Conservation (phyloP, 1,140 invertebrate species). For the Euura lappo region DNA sequence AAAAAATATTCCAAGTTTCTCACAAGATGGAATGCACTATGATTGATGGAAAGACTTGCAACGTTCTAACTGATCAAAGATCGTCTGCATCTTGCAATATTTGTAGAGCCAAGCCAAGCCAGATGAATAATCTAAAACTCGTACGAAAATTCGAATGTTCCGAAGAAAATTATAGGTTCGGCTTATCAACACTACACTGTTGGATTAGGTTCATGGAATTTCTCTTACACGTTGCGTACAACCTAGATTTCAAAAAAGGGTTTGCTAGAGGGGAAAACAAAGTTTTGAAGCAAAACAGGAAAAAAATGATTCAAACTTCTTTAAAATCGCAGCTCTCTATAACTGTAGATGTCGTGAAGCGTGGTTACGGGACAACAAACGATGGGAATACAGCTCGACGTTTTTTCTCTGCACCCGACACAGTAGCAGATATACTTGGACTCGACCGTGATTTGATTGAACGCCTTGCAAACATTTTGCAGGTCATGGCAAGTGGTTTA, state of each 20-base stretch:
- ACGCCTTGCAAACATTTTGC: not conserved
- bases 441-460: slow-evolving; percentile 13
- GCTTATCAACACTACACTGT: slow-evolving; percentile 44
- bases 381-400: not conserved
- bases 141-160: slow-evolving; percentile 21
- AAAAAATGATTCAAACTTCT: no score
- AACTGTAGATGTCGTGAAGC: no score
- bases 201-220: slow-evolving; percentile 42
- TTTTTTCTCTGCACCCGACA: slow-evolving; percentile 16
- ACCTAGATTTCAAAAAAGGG: slow-evolving; percentile 33
- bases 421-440: slow-evolving; percentile 15
- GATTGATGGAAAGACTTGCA: slow-evolving; percentile 56
- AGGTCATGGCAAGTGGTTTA: slow-evolving; percentile 18
- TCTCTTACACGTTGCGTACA: slow-evolving; percentile 39
- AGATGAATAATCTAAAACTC: slow-evolving; percentile 41
- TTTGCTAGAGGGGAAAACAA: slow-evolving; percentile 23
- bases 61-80: slow-evolving; percentile 42
- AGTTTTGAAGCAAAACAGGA: slow-evolving; percentile 18
- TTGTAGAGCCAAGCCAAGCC: slow-evolving; percentile 41
- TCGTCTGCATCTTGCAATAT: slow-evolving; percentile 48
- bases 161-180: slow-evolving; percentile 35
- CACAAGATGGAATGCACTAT: slow-evolving; percentile 43
- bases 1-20: slow-evolving; percentile 23
- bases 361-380: no score
- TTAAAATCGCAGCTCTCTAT: no score